Base-by-base conservation (phyloP, 2,113 vertebrate genomes). In the Eudorcas thomsonii region DNA sequence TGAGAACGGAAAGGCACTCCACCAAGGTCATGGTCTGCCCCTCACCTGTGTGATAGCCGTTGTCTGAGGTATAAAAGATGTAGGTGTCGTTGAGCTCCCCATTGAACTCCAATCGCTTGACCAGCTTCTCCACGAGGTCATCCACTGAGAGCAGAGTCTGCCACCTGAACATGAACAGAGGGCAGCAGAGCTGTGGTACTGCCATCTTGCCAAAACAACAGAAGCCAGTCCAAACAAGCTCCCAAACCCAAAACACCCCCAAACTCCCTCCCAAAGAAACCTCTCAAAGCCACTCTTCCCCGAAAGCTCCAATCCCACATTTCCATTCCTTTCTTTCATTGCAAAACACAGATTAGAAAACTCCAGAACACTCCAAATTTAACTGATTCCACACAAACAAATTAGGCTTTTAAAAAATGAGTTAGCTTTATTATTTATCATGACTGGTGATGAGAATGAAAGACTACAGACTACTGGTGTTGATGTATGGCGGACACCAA, bases 61-160 rank as follows among this genome's bases (percentile, higher is more conserved):
- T 99, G 98, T 99, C 99, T 11, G 99, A 99, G 25, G 99, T 99
- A 87, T 99, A 99, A 94, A 99, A 99, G 98, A 99, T 98, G 95
- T 99, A 99, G 0, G 99, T 99, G 98, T 99, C 99, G 95, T 99
- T 98, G 52, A 99, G 98, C 94, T 99, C 99, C 60, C 99, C 99
- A 7, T 99, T 99, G 93, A 97, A 96, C 93, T 99, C 99, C 96
- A 99, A 85, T 78, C 99, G 99, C 98, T 99, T 99, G 93, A 99
- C 98, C 36, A 99, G 96, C 95, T 99, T 99, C 98, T 99, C 99
- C 98, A 99, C 95, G 90, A 99, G 98, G 97, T 99, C 99, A 95
- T 99, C 99, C 62, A 99, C 99, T 6, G 99, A 99, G 71, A 99
- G 99, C 33, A 99, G 98, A 80, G 99, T 99, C n/a, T 99, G 99